These are phyloP conservation scores for Salvelinus alpinus DNA, from an alignment of 2,113 vertebrate species.

Conservation along the genomic window DNA sequence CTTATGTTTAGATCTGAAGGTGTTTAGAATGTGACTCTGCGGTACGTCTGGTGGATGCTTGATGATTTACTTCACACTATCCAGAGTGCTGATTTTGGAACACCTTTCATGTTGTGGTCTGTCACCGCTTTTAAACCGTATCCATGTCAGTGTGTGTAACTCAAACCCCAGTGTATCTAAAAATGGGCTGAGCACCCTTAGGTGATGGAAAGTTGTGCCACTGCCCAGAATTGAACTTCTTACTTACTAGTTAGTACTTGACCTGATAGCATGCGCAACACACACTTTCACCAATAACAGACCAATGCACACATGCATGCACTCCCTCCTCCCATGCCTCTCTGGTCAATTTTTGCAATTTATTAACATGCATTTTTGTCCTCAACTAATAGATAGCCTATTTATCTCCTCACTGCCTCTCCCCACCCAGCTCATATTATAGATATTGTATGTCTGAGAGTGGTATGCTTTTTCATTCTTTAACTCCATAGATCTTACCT, in stretches of 20 bases:
- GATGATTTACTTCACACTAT: conserved; percentile 12
- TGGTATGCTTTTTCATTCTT: not conserved
- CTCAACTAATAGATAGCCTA: too few species aligned
- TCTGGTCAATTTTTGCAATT: not conserved
- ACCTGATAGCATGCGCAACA: conserved; percentile 40
- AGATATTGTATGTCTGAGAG: not conserved
- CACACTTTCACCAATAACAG: not conserved
- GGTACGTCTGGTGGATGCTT: not conserved
- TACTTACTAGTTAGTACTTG: conserved; percentile 54
- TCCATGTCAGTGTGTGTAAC: conserved; percentile 39
- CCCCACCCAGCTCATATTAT: not conserved
- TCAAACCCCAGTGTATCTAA: conserved; percentile 42
- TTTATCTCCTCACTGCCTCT: not conserved
- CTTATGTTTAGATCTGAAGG: not conserved
- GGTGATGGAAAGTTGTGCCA: conserved; percentile 63
- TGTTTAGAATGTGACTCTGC: not conserved
- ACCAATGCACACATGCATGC: not conserved
- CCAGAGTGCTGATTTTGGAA: conserved; percentile 19
- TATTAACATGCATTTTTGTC: too few species aligned
- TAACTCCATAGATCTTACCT: not conserved
- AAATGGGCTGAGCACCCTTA: conserved; percentile 50
- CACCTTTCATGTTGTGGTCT: conserved; percentile 43
- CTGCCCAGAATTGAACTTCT: conserved; percentile 53
- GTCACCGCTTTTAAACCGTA: conserved; percentile 31
- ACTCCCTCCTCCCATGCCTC: not conserved